phyloP scores from a whole-genome alignment of 1,140 invertebrate genomes.

The Agrilus planipennis region DNA sequence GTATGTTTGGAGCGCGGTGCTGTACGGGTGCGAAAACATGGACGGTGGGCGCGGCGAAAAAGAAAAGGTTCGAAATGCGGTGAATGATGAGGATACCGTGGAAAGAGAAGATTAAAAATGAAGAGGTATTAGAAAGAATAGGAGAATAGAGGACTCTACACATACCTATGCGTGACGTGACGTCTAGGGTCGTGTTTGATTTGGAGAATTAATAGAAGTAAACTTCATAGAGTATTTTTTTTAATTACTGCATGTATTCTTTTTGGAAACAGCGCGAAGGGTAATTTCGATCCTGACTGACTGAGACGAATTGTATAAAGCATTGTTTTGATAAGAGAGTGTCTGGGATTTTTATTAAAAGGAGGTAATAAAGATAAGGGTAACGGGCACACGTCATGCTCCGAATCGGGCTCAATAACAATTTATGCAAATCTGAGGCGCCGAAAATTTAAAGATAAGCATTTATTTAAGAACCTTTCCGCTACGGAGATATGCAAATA shows the following conservation, averaged over 20 bases:
- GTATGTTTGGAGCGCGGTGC: too few species aligned
- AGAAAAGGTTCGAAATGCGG: too few species aligned
- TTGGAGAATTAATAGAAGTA: too few species aligned
- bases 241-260: background rate
- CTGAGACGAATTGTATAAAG: background rate
- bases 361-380: background rate
- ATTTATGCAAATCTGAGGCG: constrained; percentile 14
- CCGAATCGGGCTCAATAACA: background rate
- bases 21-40: too few species aligned
- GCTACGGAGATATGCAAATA: constrained; percentile 21
- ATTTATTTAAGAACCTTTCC: constrained; percentile 21
- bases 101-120: too few species aligned
- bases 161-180: too few species aligned
- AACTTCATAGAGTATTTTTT: background rate
- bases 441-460: constrained; percentile 21
- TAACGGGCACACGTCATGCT: background rate
- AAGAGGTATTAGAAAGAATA: too few species aligned
- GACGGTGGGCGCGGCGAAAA: too few species aligned
- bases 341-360: background rate
- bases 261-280: background rate
- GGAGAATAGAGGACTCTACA: too few species aligned
- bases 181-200: too few species aligned
- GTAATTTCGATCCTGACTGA: background rate
- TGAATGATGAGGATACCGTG: too few species aligned
- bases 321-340: background rate